These are phyloP conservation scores for Trissoscelio sp. DNA, from an alignment of 2,888 invertebrate species.

Conservation along the genomic window DNA sequence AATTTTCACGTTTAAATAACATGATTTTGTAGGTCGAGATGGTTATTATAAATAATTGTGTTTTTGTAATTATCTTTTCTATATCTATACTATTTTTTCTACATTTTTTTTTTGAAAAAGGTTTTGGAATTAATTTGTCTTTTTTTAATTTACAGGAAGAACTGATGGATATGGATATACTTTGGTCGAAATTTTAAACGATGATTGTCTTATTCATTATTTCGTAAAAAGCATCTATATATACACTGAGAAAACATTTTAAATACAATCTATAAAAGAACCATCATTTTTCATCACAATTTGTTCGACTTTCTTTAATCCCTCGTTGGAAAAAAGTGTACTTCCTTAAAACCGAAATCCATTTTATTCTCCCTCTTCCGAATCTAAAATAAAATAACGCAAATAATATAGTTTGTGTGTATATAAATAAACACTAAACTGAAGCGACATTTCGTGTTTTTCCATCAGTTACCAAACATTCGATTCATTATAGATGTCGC, in stretches of 20 bases:
- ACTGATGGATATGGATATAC: too few relatives aligned
- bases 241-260: too few relatives aligned
- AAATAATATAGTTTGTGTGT: slow-evolving; percentile 24
- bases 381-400: slow-evolving; percentile 15
- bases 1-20: slow-evolving; percentile 36
- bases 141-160: too few relatives aligned
- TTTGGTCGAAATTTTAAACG: too few relatives aligned
- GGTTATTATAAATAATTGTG: too few relatives aligned
- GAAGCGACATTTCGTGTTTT: slow-evolving; percentile 34
- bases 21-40: neutral
- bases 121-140: too few relatives aligned
- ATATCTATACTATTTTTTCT: too few relatives aligned
- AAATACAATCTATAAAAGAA: neutral
- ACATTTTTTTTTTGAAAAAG: too few relatives aligned
- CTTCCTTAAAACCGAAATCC: too few relatives aligned
- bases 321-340: slow-evolving; percentile 1
- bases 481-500: slow-evolving; percentile 17
- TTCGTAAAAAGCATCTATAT: too few relatives aligned
- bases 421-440: slow-evolving; percentile 49
- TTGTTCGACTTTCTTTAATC: neutral
- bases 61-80: too few relatives aligned
- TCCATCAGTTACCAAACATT: slow-evolving; percentile 31
- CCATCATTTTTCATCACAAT: neutral
- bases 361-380: neutral
- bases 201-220: too few relatives aligned